A percentile compares a stretch with the other conserved stretches of the same genome.
phyloP scores from a whole-genome alignment of 2,797 vertebrate genomes.

The Myotis myotis region DNA sequence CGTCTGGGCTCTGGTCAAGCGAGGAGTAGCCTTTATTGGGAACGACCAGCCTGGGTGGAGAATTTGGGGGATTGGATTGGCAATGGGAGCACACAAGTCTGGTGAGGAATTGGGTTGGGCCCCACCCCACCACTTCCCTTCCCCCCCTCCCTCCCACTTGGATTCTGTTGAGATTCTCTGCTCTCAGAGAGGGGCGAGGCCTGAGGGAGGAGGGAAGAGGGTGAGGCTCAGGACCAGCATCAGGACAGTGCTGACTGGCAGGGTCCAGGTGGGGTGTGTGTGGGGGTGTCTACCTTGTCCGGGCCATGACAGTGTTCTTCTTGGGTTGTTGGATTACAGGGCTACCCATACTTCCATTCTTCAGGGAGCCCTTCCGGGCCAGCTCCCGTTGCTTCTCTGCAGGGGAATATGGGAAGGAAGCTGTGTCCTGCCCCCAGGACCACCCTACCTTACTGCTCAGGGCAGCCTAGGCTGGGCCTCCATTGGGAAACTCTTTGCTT shows the following conservation, averaged over 20 bases:
- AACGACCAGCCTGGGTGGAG: conserved; percentile 92
- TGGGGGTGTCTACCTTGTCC: conserved; percentile 91
- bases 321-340: conserved; percentile 99
- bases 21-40: conserved; percentile 99
- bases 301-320: conserved; percentile 98
- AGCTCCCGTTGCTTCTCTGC: conserved; percentile 98
- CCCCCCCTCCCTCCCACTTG: background rate
- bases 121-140: background rate
- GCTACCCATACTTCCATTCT: conserved; percentile 96
- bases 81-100: background rate
- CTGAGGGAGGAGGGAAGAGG: background rate
- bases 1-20: conserved; percentile 98
- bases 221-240: background rate
- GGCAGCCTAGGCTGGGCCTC: background rate
- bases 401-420: conserved; percentile 71
- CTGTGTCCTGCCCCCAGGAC: conserved; percentile 50
- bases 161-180: background rate
- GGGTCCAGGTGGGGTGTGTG: background rate
- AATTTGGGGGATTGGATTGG: conserved; percentile 56
- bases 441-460: background rate
- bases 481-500: background rate
- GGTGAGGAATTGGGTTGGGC: background rate
- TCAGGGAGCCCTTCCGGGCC: conserved; percentile 95
- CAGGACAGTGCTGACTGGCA: background rate
- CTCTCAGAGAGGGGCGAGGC: conserved; percentile 16